Base-by-base conservation (phyloP, 2,888 invertebrate species). In the Ptychoptera contaminata region DNA sequence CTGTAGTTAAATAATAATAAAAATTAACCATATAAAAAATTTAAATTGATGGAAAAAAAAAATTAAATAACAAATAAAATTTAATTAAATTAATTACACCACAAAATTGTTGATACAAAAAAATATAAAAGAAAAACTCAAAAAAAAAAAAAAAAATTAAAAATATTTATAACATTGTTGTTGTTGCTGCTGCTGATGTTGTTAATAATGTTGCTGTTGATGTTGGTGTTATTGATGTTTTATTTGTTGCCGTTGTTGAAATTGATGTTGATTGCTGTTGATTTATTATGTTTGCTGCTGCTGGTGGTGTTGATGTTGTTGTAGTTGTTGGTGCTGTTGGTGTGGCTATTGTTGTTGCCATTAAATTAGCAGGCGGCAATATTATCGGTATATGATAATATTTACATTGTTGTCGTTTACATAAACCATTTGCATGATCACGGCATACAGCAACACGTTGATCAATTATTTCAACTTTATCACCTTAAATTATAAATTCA, bases 361-460 rank as follows among this genome's bases (percentile, higher is more conserved):
- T 78, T 62, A 78, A 70, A 58, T 77, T 76, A 61, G 86, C 86
- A 62, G 86, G 85, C 62, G 86, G 86, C 76, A 87, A 72, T 63
- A 79, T 80, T 67, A 88, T 79, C 62, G 91, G 90, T 78, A 92
- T 88, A 78, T 92, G 91, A 79, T 91, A 92, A 77, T 88, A 92
- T 79, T 91, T 92, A 82, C 92, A 92, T 71, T 83, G 79, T 70
- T 86, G 82, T 70, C 91, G 85, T 67, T 82, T 78, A 72, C 92
- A 92, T 70, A 84, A 79, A 71, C 90, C 90, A 69, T 88, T 88
- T 63, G 86, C 88, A 68, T 88, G 88, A 76, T 92, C 91, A 69
- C 91, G 86, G 71, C 92, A 92, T 68, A 92, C 91, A 69, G 87
- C 88, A 74, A 92, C 91, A 70, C 86, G 84, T 70, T 88, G 84